Conservation (phyloP, 2,888 invertebrate genomes). For the Drosophila monieri region DNA sequence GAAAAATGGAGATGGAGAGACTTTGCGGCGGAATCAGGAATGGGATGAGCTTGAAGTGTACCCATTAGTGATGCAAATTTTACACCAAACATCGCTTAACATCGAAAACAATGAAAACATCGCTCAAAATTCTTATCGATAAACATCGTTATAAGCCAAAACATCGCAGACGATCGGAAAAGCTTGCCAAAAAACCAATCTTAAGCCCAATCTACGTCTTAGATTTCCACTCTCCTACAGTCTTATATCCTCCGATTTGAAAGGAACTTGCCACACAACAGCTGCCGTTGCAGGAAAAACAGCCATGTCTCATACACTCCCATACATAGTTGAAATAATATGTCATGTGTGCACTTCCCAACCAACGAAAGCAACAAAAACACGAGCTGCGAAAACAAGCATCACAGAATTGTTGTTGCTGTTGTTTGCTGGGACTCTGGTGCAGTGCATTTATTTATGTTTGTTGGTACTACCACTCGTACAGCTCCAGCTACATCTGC, state of each 20-base stretch:
- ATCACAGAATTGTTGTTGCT: slow-evolving; percentile 5
- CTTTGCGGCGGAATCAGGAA: not conserved
- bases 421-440: slow-evolving; percentile 6
- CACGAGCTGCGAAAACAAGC: slow-evolving; percentile 30
- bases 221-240: too few relatives aligned
- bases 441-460: slow-evolving; percentile 46
- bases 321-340: slow-evolving; percentile 57
- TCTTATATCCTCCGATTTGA: slow-evolving; percentile 1
- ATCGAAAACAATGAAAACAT: too few relatives aligned
- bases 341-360: slow-evolving; percentile 73
- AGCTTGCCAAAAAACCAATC: too few relatives aligned
- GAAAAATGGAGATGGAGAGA: slow-evolving; percentile 5
- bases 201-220: too few relatives aligned
- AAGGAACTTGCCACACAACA: not conserved
- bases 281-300: slow-evolving; percentile 1
- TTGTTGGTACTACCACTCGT: not conserved
- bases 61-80: not conserved
- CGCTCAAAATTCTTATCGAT: too few relatives aligned
- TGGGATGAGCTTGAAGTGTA: not conserved
- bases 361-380: slow-evolving; percentile 39
- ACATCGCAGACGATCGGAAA: too few relatives aligned
- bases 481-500: not conserved
- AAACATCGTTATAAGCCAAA: too few relatives aligned
- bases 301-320: slow-evolving; percentile 20
- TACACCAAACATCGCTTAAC: too few relatives aligned